Base-by-base conservation (phyloP, 2,797 vertebrate species). In the Scleropages formosus region DNA sequence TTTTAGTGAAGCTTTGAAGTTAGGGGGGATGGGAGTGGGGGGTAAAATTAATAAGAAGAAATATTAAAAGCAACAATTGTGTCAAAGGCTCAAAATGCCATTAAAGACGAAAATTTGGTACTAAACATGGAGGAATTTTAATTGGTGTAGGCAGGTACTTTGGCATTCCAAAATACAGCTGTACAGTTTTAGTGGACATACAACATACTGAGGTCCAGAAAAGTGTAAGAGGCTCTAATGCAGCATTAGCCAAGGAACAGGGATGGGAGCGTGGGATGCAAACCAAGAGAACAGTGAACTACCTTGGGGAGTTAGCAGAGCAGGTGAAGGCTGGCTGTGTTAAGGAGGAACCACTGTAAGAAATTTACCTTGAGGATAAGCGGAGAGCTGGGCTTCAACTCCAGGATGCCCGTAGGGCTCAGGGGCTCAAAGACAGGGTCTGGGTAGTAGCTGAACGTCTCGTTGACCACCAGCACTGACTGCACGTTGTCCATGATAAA, bases 401-500 rank as follows among this genome's bases (percentile, higher is more conserved):
- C 96, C 85, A 96, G 86, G 82, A 94, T 91, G 74, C 96, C 96
- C 0, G 93, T 92, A 20, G 93, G 89, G 71, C 93, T 94, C 67
- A 98, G 92, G 0, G 93, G 90, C 78, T 99, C 98, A 0, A 99
- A 95, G 77, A 95, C 92, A 0, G 98, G 98, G 85, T 99, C 96
- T 0, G 96, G 96, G 81, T 96, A 96, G 87, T 95, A 99, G 78
- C 89, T 84, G 0, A 99, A 99, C 1, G 94, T 95, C 82, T 92
- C 87, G 74, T 99, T 99, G 80, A 99, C 91, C 75, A 96, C 93
- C 73, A 96, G 90, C 79, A 98, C 88, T 0, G 96, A 84, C 22
- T 90, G 95, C 72, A 99, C 98, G 0, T 95, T 92, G 80, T 99
- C 98, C 97, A 99, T 98, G 87, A 98, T 15, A 0, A 99, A 99